Base-by-base conservation (phyloP, 1,140 invertebrate genomes). In the Caerostris extrusa region DNA sequence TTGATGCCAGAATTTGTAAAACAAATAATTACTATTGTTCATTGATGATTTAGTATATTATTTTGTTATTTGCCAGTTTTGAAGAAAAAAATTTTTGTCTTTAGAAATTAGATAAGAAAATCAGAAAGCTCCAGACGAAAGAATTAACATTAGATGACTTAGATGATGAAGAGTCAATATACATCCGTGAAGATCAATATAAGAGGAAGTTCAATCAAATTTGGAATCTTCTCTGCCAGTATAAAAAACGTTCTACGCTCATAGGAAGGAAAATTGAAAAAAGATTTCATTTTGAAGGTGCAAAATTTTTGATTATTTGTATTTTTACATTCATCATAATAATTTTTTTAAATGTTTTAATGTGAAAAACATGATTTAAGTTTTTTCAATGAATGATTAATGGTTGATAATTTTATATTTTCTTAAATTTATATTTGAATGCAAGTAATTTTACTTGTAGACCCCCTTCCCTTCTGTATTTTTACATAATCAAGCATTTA, bases 81-180 rank as follows among this genome's bases (percentile, higher is more conserved):
- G 34, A 34, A 1, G 34, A 34, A 34, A 34, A 34, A 34, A 34
- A 34, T 1, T 34, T 91, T 94, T 85, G 64, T 83, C 93, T 95
- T 10, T 91, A 96, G 95, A 95, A 95, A 94, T 92, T 96, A 14
- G 94, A 95, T 64, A 95, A 95, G 82, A 95, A 96, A 90, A 96
- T 96, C 60, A 95, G 96, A 90, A 95, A 95, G 69, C 81, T 95
- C 5, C 92, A 95, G 55, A 94, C 95, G 56, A 95, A 94, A 57
- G 96, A 96, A 61, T 71, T 96, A 34, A 55, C 83, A 7, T 86
- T 96, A n/a, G 96, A 96, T 91, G 96, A 96, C 10, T 60, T 96
- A 81, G 95, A 96, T 67, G 95, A 95, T 88, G 95, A 96, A 12
- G 95, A 95, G 8, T 96, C 96, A 3, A 81, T 94, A 12, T 96